Evolutionary conservation across 1,140 invertebrate genomes (phyloP).

Genomic region (Lethrus apterus): DNA sequence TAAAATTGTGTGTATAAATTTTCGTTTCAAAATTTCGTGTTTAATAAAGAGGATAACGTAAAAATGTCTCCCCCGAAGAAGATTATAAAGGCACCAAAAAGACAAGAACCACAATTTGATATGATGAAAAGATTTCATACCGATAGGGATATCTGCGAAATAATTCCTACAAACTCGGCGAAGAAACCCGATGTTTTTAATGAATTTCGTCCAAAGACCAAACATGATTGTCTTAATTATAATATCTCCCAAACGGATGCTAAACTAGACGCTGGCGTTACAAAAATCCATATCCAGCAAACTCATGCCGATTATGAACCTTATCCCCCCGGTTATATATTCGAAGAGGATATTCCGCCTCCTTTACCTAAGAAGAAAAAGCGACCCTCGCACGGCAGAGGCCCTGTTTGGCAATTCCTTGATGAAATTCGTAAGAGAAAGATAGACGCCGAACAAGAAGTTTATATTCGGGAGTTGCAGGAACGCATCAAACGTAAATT

Average conservation of each 20-base stretch:
- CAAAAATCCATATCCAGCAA: constrained; percentile 26
- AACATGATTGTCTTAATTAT: constrained; percentile 24
- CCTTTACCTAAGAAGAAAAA: constrained; percentile 9
- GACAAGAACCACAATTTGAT: not conserved
- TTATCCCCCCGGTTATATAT: constrained; percentile 15
- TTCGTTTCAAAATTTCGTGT: constrained; percentile 2
- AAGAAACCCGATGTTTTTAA: constrained; percentile 20
- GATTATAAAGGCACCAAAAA: not conserved
- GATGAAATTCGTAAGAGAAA: constrained; percentile 28
- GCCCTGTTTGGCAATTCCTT: constrained; percentile 26
- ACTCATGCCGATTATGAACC: constrained; percentile 27
- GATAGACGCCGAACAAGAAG: constrained; percentile 16
- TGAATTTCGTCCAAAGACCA: constrained; percentile 17
- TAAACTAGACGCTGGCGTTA: constrained; percentile 24
- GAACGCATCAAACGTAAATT: constrained; percentile 4
- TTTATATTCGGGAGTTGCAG: constrained; percentile 17
- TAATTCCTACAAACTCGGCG: constrained; percentile 18
- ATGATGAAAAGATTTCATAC: constrained; percentile 6
- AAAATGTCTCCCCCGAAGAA: constrained; percentile 2
- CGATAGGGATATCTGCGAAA: constrained; percentile 15
- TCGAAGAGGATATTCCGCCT: constrained; percentile 4
- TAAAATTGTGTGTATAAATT: not conserved
- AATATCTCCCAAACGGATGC: constrained; percentile 31
- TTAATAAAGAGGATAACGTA: not conserved
- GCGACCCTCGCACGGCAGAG: constrained; percentile 20